Evolutionary conservation across 1,140 invertebrate species (phyloP), one percentile per base, ranked within the genome.

Genomic region (Pachyrhynchus sulphureomaculatus): DNA sequence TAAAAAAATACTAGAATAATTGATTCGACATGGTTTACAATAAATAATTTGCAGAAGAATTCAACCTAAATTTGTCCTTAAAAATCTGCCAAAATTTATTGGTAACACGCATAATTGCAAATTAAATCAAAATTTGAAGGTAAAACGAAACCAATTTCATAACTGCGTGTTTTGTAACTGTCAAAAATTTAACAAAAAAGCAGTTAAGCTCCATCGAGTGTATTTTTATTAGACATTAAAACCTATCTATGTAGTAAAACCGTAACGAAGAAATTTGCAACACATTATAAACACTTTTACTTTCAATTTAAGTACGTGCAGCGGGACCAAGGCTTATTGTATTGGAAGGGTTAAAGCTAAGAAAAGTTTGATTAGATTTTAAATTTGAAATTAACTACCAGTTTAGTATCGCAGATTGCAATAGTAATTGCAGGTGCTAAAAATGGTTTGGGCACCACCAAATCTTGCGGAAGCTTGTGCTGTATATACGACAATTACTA

Each of bases 401-500:
- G 39, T 42, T 20, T 42, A 42, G 39, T 42, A 5, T 42, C 18
- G 18, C 18, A 4, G 34, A 9, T 20, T 42, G 12, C 18, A 17
- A 10, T 9, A 42, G 39, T 56, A 29, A 45, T 12, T 23, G 13
- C 33, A 12, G 21, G 53, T 23, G 42, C 24, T 15, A 4, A 15
- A 41, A n/a, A 82, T 82, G 80, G 80, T 79, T 58, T 86, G 82
- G 82, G 68, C 77, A 9, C 83, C 84, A 5, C 79, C 77, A n/a
- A 77, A 86, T 63, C 73, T 86, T 42, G 67, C 77, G 12, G 63
- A 75, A 17, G 73, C 81, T 8, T 88, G 85, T 67, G 56, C 72
- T 5, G 70, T 78, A 4, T 59, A 77, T 2, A 78, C 78, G 0
- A 80, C 78, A 12, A 68, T 84, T 4, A 81, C 82, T 0, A 80